phyloP scores from a whole-genome alignment of 2,113 vertebrate species.

The Nibea albiflora region DNA sequence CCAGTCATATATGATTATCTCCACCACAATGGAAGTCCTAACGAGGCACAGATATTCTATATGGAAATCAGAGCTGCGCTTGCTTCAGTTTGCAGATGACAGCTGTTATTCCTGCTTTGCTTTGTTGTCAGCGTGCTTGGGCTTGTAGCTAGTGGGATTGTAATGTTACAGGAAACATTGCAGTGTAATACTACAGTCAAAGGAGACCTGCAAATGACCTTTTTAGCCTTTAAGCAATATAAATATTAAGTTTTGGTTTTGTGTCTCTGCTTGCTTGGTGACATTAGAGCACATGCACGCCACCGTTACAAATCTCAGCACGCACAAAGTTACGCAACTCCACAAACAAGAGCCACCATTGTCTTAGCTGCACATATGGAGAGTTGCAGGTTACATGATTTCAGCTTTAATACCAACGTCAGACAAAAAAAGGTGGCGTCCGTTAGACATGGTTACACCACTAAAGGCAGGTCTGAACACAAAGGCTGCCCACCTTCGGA shows the following conservation, averaged over 20 bases:
- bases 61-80: not conserved
- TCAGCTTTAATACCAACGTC: not conserved
- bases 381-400: not conserved
- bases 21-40: not conserved
- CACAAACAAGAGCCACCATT: not conserved
- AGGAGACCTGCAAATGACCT: not conserved
- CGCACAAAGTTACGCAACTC: not conserved
- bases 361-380: not conserved
- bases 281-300: not conserved
- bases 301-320: not conserved
- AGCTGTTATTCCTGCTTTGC: not conserved
- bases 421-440: not conserved
- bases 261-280: not conserved
- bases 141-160: not conserved
- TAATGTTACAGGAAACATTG: not conserved
- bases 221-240: not conserved
- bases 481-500: not conserved
- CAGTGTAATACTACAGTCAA: not conserved
- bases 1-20: constrained; percentile 7
- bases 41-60: constrained; percentile 8
- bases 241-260: not conserved
- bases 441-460: not conserved
- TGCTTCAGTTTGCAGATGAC: constrained; percentile 3
- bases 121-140: not conserved
- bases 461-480: not conserved